Conservation (phyloP, 2,888 invertebrate genomes). For the Thera obeliscata region DNA sequence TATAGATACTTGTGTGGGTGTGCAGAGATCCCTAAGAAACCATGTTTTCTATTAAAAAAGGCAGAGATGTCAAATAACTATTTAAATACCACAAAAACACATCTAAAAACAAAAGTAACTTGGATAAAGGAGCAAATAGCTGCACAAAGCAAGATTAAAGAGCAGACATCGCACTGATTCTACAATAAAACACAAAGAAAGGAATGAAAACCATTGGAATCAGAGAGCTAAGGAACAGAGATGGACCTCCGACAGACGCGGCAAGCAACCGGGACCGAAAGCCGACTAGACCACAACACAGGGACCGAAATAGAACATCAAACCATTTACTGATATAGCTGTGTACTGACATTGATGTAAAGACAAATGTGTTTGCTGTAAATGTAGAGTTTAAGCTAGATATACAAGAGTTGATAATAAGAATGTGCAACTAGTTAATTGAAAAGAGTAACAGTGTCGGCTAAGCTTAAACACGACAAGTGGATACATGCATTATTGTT, state of each 20-base stretch:
- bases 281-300: slow-evolving; percentile 50
- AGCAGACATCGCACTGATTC: slow-evolving; percentile 31
- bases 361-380: neutral
- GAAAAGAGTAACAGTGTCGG: slow-evolving; percentile 8
- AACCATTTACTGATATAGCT: slow-evolving; percentile 35
- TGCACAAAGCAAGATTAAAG: slow-evolving; percentile 1
- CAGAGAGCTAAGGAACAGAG: slow-evolving; percentile 40
- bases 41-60: neutral
- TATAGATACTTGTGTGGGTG: too few species aligned
- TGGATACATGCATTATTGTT: slow-evolving; percentile 16
- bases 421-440: slow-evolving; percentile 18
- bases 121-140: slow-evolving; percentile 1
- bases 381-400: neutral
- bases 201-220: slow-evolving; percentile 41
- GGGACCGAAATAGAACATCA: slow-evolving; percentile 25
- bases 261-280: slow-evolving; percentile 50
- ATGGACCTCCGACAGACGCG: slow-evolving; percentile 50
- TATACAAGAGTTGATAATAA: neutral
- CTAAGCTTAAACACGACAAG: slow-evolving; percentile 17
- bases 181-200: slow-evolving; percentile 35
- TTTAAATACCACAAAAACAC: neutral
- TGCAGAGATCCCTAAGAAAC: neutral
- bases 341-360: neutral
- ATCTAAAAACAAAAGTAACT: slow-evolving; percentile 3
- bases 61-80: neutral